Conservation (phyloP, 1,140 invertebrate genomes). For the Drosophila eugracilis region DNA sequence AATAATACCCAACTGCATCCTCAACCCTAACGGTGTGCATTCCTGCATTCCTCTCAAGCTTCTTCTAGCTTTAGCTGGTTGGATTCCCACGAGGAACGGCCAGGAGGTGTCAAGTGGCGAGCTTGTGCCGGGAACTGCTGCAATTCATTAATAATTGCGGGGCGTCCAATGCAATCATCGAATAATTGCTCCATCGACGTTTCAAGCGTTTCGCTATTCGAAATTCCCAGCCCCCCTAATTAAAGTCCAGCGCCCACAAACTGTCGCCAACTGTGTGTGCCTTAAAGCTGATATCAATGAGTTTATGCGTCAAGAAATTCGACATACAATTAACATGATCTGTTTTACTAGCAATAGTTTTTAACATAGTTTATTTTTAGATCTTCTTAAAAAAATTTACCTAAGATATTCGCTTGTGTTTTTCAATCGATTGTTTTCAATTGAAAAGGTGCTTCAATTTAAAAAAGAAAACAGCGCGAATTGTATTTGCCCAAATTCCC, state of each 20-base stretch:
- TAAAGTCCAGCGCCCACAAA: background rate
- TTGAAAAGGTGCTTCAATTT: slow-evolving; percentile 20
- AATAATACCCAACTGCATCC: background rate
- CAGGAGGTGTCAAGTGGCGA: slow-evolving; percentile 6
- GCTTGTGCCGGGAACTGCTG: slow-evolving; percentile 9
- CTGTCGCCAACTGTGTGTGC: slow-evolving; percentile 1
- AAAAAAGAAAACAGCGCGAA: background rate
- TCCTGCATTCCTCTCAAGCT: background rate
- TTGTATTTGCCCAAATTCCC: slow-evolving; percentile 14
- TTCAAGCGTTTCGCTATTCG: slow-evolving; percentile 7
- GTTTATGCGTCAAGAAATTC: background rate
- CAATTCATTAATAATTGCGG: slow-evolving; percentile 25
- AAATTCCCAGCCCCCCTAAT: slow-evolving; percentile 1
- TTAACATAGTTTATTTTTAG: too few species aligned
- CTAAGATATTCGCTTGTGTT: slow-evolving; percentile 2
- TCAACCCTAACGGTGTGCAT: too few species aligned
- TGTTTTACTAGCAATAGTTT: too few species aligned
- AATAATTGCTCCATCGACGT: slow-evolving; percentile 18
- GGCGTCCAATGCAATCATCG: slow-evolving; percentile 14
- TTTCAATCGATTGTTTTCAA: slow-evolving; percentile 25
- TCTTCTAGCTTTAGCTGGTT: too few species aligned
- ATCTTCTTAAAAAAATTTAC: too few species aligned
- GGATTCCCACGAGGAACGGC: background rate
- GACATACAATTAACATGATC: too few species aligned
- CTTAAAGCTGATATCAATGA: background rate